Evolutionary conservation across 2,797 vertebrate species (phyloP).

Genomic region (Syncerus caffer): DNA sequence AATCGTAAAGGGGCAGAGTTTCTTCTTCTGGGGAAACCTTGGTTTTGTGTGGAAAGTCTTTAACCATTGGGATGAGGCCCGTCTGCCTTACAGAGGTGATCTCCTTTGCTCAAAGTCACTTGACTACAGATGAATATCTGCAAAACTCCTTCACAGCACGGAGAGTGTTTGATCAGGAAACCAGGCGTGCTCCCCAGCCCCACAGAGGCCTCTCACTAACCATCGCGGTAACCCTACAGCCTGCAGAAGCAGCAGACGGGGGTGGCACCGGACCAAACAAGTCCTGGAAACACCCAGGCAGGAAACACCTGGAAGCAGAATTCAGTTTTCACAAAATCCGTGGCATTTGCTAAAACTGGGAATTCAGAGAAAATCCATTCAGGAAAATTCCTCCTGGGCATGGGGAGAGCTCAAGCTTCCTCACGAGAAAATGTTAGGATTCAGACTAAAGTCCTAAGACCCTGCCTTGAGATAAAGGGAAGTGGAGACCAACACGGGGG

Average conservation of each 20-base stretch:
- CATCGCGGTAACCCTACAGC: not conserved
- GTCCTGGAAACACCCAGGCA: not conserved
- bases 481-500: not conserved
- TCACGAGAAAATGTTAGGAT: not conserved
- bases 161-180: not conserved
- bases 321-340: not conserved
- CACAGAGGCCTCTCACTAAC: not conserved
- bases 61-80: not conserved
- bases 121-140: not conserved
- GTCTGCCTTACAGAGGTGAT: not conserved
- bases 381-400: not conserved
- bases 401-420: not conserved
- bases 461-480: not conserved
- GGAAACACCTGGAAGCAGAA: not conserved
- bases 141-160: not conserved
- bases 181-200: not conserved
- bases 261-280: not conserved
- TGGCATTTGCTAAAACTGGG: not conserved
- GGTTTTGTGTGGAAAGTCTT: not conserved
- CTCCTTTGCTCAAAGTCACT: not conserved
- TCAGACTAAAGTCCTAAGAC: not conserved
- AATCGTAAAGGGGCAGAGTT: rapidly evolving
- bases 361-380: not conserved
- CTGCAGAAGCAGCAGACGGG: not conserved
- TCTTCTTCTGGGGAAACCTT: not conserved